Percentiles rank a stretch among this genome's conserved stretches.
Evolutionary conservation across 2,888 invertebrate genomes (phyloP).

Genomic region (Norana najaformis): DNA sequence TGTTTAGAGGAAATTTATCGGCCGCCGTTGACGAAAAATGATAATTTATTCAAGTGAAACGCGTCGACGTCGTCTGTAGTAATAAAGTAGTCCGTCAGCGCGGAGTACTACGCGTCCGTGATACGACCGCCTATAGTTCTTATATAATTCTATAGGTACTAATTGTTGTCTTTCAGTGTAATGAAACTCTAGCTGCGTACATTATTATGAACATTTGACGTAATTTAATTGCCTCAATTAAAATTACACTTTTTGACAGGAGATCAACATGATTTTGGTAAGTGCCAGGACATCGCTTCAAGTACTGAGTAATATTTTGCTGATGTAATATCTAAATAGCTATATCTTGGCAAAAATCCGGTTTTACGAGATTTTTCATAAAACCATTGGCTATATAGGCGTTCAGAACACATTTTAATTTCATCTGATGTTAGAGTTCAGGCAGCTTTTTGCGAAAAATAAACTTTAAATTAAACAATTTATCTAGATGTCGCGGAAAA

Average conservation of each 20-base stretch:
- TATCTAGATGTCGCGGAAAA: too few species aligned
- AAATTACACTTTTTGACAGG: not conserved
- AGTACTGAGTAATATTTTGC: too few species aligned
- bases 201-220: not conserved
- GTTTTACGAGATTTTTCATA: too few species aligned
- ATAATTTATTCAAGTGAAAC: not conserved
- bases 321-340: too few species aligned
- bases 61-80: not conserved
- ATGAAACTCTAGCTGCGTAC: not conserved
- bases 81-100: not conserved
- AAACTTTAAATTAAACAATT: too few species aligned
- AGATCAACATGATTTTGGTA: not conserved
- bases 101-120: not conserved
- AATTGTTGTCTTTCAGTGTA: not conserved
- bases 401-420: too few species aligned
- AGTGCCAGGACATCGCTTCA: not conserved
- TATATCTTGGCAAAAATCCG: too few species aligned
- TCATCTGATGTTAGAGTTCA: too few species aligned
- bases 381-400: too few species aligned
- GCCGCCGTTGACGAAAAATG: not conserved
- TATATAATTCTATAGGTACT: not conserved
- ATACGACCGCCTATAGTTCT: not conserved
- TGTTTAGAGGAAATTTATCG: not conserved
- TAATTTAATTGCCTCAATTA: not conserved
- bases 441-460: too few species aligned